Evolutionary conservation across 1,140 invertebrate genomes (phyloP).

Genomic region (Halesus radiatus): DNA sequence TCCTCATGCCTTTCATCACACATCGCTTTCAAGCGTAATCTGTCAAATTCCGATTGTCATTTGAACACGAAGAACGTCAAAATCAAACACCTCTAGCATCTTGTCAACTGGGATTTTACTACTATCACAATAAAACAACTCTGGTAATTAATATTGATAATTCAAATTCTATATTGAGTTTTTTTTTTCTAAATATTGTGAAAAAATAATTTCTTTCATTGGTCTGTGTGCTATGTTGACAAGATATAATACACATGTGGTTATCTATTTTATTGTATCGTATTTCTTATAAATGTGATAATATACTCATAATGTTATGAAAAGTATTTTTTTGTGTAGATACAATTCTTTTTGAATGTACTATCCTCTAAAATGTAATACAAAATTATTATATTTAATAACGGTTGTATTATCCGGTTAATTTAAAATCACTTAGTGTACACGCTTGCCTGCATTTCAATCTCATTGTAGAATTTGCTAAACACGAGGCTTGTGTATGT

Average conservation of each 20-base stretch:
- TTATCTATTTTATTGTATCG: constrained; percentile 11
- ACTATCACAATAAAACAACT: too few relatives aligned
- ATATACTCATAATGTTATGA: too few relatives aligned
- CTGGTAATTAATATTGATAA: background rate
- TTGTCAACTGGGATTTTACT: constrained; percentile 1
- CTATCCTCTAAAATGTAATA: too few relatives aligned
- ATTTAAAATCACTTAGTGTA: too few relatives aligned
- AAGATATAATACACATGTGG: constrained; percentile 14
- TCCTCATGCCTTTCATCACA: background rate
- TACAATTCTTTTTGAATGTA: too few relatives aligned
- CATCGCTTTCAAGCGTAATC: constrained; percentile 10
- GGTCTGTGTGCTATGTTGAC: background rate
- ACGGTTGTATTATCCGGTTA: too few relatives aligned
- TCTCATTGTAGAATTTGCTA: too few relatives aligned
- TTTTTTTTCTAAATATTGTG: background rate
- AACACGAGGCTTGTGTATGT: too few relatives aligned
- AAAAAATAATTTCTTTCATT: background rate
- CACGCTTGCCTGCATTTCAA: too few relatives aligned
- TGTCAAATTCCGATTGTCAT: constrained; percentile 33
- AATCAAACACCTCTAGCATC: background rate
- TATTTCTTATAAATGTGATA: constrained; percentile 6
- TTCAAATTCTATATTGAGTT: background rate
- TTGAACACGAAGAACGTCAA: background rate
- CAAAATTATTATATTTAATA: too few relatives aligned
- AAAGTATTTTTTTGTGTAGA: too few relatives aligned